Conservation (phyloP, 2,113 vertebrate species). For the Cavia porcellus region DNA sequence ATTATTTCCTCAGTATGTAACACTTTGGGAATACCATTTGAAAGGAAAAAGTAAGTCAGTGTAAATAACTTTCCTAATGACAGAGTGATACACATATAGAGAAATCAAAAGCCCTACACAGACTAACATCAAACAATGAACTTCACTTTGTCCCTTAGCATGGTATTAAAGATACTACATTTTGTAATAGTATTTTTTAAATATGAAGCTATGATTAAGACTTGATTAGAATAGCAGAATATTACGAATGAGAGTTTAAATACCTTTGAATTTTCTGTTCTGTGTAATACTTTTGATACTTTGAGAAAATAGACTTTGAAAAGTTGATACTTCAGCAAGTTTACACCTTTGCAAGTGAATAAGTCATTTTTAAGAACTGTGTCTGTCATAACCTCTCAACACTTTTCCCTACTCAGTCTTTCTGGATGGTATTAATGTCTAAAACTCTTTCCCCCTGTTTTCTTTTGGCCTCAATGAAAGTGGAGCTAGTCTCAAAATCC, state of each 20-base stretch:
- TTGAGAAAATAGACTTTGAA: not conserved
- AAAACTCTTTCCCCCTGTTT: not conserved
- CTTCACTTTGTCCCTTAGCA: not conserved
- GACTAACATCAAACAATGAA: not conserved
- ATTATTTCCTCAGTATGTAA: not conserved
- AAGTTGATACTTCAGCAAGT: not conserved
- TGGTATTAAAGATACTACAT: not conserved
- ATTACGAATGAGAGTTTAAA: not conserved
- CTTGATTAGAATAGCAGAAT: not conserved
- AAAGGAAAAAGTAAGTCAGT: not conserved
- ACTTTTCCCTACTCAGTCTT: not conserved
- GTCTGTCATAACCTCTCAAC: not conserved
- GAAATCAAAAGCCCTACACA: not conserved
- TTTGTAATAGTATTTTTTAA: not conserved
- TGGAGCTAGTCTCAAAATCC: accelerated
- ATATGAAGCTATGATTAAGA: not conserved
- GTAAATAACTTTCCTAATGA: not conserved
- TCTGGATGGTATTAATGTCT: not conserved
- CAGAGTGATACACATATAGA: not conserved
- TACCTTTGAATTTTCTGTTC: not conserved
- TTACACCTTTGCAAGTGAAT: not conserved
- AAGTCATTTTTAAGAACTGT: not conserved
- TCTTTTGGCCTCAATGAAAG: not conserved
- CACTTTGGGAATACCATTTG: not conserved
- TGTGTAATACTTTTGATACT: not conserved